A percentile compares a stretch with the other conserved stretches of the same genome.
These are phyloP conservation scores for Ichneumoninae sp. DNA, from an alignment of 2,888 invertebrate species.

Conservation along the genomic window DNA sequence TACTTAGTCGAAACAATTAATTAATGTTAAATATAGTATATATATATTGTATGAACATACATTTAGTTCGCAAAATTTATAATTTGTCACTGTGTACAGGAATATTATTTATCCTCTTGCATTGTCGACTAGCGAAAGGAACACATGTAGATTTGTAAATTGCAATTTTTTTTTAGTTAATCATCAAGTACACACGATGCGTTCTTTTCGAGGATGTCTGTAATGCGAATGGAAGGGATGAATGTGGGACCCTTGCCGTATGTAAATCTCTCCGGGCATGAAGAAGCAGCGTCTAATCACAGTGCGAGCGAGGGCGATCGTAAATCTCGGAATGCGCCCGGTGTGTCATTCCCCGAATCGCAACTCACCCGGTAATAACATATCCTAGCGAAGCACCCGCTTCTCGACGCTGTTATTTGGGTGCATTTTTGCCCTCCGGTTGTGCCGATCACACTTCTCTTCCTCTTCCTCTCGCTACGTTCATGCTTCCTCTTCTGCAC, in stretches of 20 bases:
- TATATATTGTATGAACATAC: background rate
- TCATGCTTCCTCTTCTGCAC: constrained; percentile 15
- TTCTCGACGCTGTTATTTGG: constrained; percentile 81
- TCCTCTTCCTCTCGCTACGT: constrained; percentile 60
- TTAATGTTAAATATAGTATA: background rate
- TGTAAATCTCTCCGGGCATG: constrained; percentile 73
- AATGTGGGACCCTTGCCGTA: constrained; percentile 51
- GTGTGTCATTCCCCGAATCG: constrained; percentile 79
- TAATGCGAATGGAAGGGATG: constrained; percentile 21
- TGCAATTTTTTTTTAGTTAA: background rate
- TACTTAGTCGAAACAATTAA: background rate
- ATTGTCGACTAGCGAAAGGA: background rate
- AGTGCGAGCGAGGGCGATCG: constrained; percentile 74
- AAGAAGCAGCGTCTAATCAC: constrained; percentile 81
- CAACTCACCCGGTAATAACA: constrained; percentile 83
- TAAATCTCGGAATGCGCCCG: constrained; percentile 76
- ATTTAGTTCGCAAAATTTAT: background rate
- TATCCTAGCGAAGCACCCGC: constrained; percentile 75
- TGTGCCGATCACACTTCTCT: constrained; percentile 73
- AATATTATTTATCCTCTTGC: background rate
- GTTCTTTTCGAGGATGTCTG: background rate
- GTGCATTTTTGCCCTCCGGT: constrained; percentile 76
- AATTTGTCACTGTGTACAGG: background rate
- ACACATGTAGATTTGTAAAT: background rate
- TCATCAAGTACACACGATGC: background rate